Base-by-base conservation (phyloP, 2,888 invertebrate genomes). In the Plebejus argus region DNA sequence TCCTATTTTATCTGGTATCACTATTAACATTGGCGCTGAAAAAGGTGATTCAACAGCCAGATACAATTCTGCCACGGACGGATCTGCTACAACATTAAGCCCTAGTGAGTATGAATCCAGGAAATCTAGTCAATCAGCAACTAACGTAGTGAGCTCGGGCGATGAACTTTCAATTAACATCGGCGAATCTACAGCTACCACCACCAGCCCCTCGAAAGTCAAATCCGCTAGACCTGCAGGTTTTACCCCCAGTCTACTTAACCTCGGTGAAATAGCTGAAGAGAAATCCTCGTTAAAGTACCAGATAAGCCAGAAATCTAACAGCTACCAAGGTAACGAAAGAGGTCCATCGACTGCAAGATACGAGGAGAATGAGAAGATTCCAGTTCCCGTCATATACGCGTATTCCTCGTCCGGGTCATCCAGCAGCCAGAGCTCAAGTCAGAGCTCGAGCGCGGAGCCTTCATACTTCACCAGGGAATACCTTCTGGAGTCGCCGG, bases 381-480 rank as follows among this genome's bases (percentile, higher is more conserved):
- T 87, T 78, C 79, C 81, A 78, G 88, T 89, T 10, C 87, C 91
- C 5, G 89, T 89, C 79, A 88, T 88, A 76, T 87, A 85, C 77
- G 87, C 84, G 33, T 89, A 86, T 81, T 88, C 92, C 1, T 89
- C 90, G 6, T 85, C 85, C 76, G 28, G 66, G 4, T 28, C 66
- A 66, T 66, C 66, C 15, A 66, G 15, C 66, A 66, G 66, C 66
- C 66, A 66, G 28, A 66, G 66, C 12, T 61, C 28, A 23, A 88
- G 87, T 10, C 90, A 90, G 80, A 83, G 87, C 72, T 86, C 87
- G 58, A 86, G 86, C 79, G 90, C 86, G 79, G 91, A 92, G 70
- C 91, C 93, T 12, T 84, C 91, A 53, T 89, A 89, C 82, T 93
- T 90, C 83, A 94, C 94, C 49, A 90, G 92, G 80, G 94, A 94